phyloP scores from a whole-genome alignment of 1,140 invertebrate species.

The Drosophila aff. region DNA sequence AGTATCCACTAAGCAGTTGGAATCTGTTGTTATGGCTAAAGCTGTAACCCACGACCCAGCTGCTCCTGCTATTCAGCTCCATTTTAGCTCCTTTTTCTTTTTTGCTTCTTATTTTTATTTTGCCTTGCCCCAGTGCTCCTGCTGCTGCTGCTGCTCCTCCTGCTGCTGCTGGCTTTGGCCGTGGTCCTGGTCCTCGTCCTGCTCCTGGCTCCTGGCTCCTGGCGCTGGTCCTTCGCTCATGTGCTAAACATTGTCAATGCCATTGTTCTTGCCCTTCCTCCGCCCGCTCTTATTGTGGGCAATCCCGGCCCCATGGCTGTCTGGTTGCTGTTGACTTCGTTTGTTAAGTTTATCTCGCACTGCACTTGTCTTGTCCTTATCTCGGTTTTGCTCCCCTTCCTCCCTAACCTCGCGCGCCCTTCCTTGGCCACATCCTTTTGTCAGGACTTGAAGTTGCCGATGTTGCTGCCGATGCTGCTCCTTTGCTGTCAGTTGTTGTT shows the following conservation, averaged over 20 bases:
- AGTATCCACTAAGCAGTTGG: constrained; percentile 80
- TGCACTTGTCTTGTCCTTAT: constrained; percentile 71
- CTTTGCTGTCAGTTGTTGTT: constrained; percentile 38
- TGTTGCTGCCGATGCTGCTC: constrained; percentile 20
- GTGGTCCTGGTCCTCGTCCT: too few relatives aligned
- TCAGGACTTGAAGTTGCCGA: constrained; percentile 26
- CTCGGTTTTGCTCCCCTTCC: constrained; percentile 31
- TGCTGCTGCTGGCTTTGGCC: constrained; percentile 2
- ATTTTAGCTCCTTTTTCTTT: constrained; percentile 5
- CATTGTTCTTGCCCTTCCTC: constrained; percentile 38
- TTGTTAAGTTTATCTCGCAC: constrained; percentile 75
- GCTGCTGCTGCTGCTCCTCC: neutral
- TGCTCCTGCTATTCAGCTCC: constrained; percentile 23
- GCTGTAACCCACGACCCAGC: constrained; percentile 55
- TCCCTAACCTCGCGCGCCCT: neutral
- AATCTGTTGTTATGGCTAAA: constrained; percentile 74
- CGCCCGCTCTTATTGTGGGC: constrained; percentile 6
- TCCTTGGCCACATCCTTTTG: constrained; percentile 39
- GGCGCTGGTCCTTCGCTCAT: constrained; percentile 10
- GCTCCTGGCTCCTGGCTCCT: neutral
- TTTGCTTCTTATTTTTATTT: constrained; percentile 7
- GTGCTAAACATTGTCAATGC: constrained; percentile 55
- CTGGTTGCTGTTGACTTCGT: constrained; percentile 65
- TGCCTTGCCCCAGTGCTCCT: neutral
- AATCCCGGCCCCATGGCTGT: constrained; percentile 28